phyloP scores from a whole-genome alignment of 1,140 invertebrate genomes.

The Papilio dardanus region DNA sequence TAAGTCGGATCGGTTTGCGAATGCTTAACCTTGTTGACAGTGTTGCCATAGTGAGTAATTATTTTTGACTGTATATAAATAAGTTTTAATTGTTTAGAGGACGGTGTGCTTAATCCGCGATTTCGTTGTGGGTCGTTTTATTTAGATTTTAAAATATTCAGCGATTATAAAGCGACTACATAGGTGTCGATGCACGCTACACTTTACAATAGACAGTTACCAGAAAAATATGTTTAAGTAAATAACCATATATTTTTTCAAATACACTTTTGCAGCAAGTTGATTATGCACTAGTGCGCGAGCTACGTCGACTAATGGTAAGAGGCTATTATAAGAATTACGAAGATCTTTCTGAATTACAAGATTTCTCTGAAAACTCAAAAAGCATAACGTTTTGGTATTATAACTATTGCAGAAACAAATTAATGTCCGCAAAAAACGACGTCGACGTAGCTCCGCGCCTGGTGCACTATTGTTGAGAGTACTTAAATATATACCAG shows the following conservation, averaged over 20 bases:
- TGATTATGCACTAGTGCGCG: constrained; percentile 48
- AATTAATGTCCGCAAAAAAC: constrained; percentile 15
- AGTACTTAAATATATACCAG: constrained; percentile 69
- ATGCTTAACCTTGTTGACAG: constrained; percentile 77
- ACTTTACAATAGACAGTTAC: constrained; percentile 76
- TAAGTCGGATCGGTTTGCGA: constrained; percentile 72
- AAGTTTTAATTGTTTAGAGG: constrained; percentile 77
- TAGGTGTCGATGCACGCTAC: constrained; percentile 60
- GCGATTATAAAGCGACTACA: constrained; percentile 52
- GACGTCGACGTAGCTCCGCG: constrained; percentile 44
- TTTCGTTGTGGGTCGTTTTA: constrained; percentile 64
- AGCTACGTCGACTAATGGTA: constrained; percentile 45
- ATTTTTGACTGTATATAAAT: constrained; percentile 77
- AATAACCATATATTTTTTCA: constrained; percentile 71
- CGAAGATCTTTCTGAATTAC: constrained; percentile 9
- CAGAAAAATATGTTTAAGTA: constrained; percentile 73
- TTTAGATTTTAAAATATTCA: constrained; percentile 63
- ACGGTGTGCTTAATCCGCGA: constrained; percentile 71
- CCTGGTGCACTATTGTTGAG: constrained; percentile 60
- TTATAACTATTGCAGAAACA: constrained; percentile 17
- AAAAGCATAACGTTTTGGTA: neutral
- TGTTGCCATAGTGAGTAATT: constrained; percentile 80
- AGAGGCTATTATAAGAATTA: constrained; percentile 52
- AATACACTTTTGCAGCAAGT: constrained; percentile 63
- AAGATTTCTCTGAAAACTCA: neutral